Evolutionary conservation across 2,113 vertebrate genomes (phyloP).

Genomic region (Larimichthys crocea): DNA sequence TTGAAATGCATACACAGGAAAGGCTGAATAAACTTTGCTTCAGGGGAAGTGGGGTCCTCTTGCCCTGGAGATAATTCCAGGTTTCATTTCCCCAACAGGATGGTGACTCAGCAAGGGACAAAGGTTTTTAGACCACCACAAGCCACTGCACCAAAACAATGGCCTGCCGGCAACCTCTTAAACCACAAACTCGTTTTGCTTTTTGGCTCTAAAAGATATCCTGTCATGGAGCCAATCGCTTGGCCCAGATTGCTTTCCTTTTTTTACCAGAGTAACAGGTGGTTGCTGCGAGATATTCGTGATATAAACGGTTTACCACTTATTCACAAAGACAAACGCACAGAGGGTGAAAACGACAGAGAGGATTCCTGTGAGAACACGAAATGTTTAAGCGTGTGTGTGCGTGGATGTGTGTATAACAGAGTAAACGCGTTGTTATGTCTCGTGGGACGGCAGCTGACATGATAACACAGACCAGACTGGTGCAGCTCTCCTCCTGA

Average conservation of each 20-base stretch:
- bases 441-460: constrained; percentile 72
- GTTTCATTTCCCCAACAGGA: constrained; percentile 80
- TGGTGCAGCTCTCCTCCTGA: constrained; percentile 35
- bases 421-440: constrained; percentile 60
- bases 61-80: constrained; percentile 70
- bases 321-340: not conserved
- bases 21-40: constrained; percentile 80
- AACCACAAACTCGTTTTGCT: constrained; percentile 27
- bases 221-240: constrained; percentile 38
- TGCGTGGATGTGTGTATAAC: constrained; percentile 34
- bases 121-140: constrained; percentile 54
- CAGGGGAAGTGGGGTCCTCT: constrained; percentile 61
- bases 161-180: constrained; percentile 2
- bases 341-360: not conserved
- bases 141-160: constrained; percentile 61
- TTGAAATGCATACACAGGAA: constrained; percentile 72
- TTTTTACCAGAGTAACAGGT: constrained; percentile 2
- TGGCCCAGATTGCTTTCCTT: constrained; percentile 33
- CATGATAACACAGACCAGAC: constrained; percentile 75
- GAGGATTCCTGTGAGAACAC: constrained; percentile 41
- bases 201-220: constrained; percentile 29
- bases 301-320: constrained; percentile 9
- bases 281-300: not conserved
- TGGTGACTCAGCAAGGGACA: constrained; percentile 75
- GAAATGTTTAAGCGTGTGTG: not conserved